Percentiles rank a stretch among this genome's conserved stretches.
Evolutionary conservation across 2,888 invertebrate genomes (phyloP).

Genomic region (Rugalucina vietnamica): DNA sequence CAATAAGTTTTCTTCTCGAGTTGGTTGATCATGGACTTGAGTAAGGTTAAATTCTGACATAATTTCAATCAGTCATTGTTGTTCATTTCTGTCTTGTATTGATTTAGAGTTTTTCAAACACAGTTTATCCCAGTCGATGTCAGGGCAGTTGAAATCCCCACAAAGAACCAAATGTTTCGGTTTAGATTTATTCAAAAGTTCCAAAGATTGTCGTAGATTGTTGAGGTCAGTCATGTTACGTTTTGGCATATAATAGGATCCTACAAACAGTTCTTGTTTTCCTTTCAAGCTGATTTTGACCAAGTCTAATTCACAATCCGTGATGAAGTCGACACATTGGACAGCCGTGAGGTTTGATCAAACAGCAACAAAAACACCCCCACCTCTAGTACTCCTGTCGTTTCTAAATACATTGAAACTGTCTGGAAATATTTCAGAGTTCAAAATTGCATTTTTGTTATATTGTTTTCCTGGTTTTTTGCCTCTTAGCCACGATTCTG

Average conservation of each 20-base stretch:
- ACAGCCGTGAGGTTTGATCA: conserved; percentile 13
- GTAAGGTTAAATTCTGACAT: conserved; percentile 1
- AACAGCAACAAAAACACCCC: conserved; percentile 27
- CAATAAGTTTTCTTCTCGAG: neutral
- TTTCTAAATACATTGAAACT: conserved; percentile 19
- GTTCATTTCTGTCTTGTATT: neutral
- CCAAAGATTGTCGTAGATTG: neutral
- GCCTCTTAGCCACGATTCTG: conserved; percentile 21
- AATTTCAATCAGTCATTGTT: conserved; percentile 14
- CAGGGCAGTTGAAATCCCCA: conserved; percentile 29
- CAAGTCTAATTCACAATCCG: conserved; percentile 34
- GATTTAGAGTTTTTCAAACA: neutral
- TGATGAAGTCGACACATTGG: conserved; percentile 34
- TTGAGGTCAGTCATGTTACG: conserved; percentile 20
- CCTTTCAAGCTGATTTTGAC: conserved; percentile 24
- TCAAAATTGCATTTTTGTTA: conserved; percentile 13
- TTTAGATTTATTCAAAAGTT: conserved; percentile 17
- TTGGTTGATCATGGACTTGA: conserved; percentile 23
- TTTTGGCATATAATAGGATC: conserved; percentile 35
- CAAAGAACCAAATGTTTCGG: conserved; percentile 22
- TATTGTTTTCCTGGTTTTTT: conserved; percentile 17
- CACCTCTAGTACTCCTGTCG: conserved; percentile 19
- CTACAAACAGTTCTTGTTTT: conserved; percentile 3
- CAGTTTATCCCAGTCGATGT: conserved; percentile 20
- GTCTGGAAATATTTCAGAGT: conserved; percentile 25